Evolutionary conservation across 2,797 vertebrate species (phyloP), one percentile per base, ranked within the genome.

Genomic region (Aphelocoma californica): DNA sequence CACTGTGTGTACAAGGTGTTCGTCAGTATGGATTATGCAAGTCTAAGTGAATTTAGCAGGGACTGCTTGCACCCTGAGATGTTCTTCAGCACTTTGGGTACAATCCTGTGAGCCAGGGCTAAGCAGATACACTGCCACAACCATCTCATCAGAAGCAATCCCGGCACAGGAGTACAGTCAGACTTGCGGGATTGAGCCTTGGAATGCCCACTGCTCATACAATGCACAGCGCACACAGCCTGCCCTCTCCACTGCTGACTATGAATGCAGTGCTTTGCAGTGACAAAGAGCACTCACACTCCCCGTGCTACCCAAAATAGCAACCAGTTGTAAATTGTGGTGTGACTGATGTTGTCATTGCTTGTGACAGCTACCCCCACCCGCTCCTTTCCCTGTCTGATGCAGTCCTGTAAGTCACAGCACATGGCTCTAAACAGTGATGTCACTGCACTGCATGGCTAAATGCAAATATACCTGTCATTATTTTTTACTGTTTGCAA

Each of bases 101-200:
- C 38, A 54, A 32, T 10, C 38, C 44, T 6, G 5, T 2, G 20
- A 84, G 42, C 50, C 34, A 18, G 19, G 7, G 21, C 36, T 34
- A 66, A 87, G 32, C 32, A 75, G 40, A 48, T 10, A 28, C 7
- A 1, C 6, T 6, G 66, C 20, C 42, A 66, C 56, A 65, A 12
- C 1, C 3, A 25, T 19, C 58, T 62, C 36, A 36, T 9, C 79
- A 66, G 61, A 51, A 70, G 44, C 38, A 71, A 17, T 54, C 38
- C 48, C 34, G 24, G 29, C 0, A 0, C 57, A 54, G 42, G 13
- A 69, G 14, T 12, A 36, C 3, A 31, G 40, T 0, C 2, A 7
- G 73, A 61, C 12, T 65, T 32, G 7, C 4, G 4, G 32, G 42
- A 74, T 2, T 0, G 2, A 73, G 66, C 28, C 47, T 57, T 42